Percentiles rank a stretch among this genome's conserved stretches.
These are phyloP conservation scores for Sebastes steindachneri DNA, from an alignment of 2,797 vertebrate species.

Conservation along the genomic window DNA sequence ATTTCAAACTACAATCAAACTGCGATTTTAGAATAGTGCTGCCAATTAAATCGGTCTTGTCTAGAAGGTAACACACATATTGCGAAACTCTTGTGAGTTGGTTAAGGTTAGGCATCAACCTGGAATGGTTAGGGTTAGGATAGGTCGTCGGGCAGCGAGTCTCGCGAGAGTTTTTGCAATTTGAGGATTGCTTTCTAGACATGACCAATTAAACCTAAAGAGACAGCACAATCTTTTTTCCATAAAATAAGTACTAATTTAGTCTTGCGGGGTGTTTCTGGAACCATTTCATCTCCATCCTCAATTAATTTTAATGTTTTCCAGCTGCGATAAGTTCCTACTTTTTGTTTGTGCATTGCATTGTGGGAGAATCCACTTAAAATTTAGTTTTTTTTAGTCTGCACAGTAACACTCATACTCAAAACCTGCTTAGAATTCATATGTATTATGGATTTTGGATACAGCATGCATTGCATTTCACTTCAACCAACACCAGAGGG, in stretches of 20 bases:
- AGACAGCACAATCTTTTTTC: not conserved
- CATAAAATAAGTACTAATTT: not conserved
- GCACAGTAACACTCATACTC: not conserved
- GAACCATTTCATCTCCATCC: not conserved
- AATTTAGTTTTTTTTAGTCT: not conserved
- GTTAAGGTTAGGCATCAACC: too few relatives aligned
- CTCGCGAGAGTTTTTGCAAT: too few relatives aligned
- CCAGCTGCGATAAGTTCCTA: not conserved
- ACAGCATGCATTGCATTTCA: not conserved
- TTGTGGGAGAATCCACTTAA: not conserved
- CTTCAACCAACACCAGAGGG: conserved; percentile 65
- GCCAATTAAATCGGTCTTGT: too few relatives aligned
- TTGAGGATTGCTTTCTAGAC: too few relatives aligned
- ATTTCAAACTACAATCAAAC: too few relatives aligned
- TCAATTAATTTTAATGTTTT: not conserved
- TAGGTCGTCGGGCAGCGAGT: too few relatives aligned
- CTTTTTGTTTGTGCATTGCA: not conserved
- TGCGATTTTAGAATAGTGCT: too few relatives aligned
- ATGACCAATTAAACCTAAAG: too few relatives aligned
- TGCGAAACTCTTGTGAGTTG: too few relatives aligned
- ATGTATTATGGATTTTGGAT: not conserved
- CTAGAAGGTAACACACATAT: too few relatives aligned
- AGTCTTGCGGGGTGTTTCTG: not conserved
- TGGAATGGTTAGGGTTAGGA: too few relatives aligned
- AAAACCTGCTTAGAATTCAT: not conserved